Base-by-base conservation (phyloP, 2,797 vertebrate genomes). In the Tadarida brasiliensis region DNA sequence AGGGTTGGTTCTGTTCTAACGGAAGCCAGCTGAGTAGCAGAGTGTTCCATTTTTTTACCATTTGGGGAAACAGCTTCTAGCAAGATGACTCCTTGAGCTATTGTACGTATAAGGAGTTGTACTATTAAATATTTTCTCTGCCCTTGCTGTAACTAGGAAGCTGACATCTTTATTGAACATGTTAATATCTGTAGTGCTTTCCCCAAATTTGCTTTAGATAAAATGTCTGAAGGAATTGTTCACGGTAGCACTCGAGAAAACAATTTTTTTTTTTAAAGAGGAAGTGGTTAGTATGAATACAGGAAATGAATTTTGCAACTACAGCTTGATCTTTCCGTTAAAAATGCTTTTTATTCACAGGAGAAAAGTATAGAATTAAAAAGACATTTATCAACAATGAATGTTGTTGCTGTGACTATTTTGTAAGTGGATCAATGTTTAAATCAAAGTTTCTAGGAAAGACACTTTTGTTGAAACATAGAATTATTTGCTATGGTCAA, bases 31-130 rank as follows among this genome's bases (percentile, higher is more conserved):
- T 35, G 71, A 93, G 93, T 81, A 88, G 89, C 57, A 63, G 74
- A 87, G 97, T 86, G 94, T 96, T 94, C 83, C 33, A 3, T 97
- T 97, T 97, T 98, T 98, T 98, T 90, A 80, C 98, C 98, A 97
- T 98, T 98, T 98, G 98, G 95, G 98, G 98, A 98, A 98, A 85
- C 39, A 51, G 57, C 77, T 89, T 94, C 74, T 77, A 39, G 87
- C 90, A 24, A 56, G 93, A 95, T 74, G 96, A 7, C 5, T 28
- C 0, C 94, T 28, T 63, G 20, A 78, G 96, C 39, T 3, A 12
- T n/a, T 94, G 97, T 65, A 97, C 97, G 63, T 97, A 98, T 98
- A 98, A 98, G 98, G 98, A 97, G 94, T 86, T 4, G 30, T 74
- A 87, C 87, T 39, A 74, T 70, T 96, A 92, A 91, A 87, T 94